Conservation (phyloP, 2,797 vertebrate species). For the Macrochelys suwanniensis region DNA sequence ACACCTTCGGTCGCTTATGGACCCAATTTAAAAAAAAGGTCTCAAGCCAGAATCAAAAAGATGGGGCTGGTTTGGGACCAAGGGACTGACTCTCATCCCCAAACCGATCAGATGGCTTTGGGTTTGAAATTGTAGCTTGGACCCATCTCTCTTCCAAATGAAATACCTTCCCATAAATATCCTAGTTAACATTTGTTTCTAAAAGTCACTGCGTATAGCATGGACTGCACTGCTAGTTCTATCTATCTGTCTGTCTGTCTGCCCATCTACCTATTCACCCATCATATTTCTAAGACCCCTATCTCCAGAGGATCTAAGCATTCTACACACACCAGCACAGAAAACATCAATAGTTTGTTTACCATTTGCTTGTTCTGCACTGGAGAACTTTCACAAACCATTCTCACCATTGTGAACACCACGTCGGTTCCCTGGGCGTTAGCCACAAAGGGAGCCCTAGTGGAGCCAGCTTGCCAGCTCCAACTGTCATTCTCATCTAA, state of each 20-base stretch:
- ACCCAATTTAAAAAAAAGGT: too few relatives aligned
- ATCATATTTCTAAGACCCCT: fast-evolving
- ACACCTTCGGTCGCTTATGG: fast-evolving
- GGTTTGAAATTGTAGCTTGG: fast-evolving
- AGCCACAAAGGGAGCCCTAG: not conserved
- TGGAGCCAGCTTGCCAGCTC: not conserved
- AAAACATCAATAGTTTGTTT: not conserved
- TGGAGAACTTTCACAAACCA: not conserved
- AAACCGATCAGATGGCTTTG: not conserved
- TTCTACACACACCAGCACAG: fast-evolving
- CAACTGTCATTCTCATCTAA: not conserved
- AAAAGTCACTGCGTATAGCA: fast-evolving
- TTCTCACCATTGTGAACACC: not conserved
- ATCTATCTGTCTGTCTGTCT: fast-evolving
- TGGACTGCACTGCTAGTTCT: fast-evolving
- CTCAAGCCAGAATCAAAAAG: fast-evolving
- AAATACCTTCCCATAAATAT: not conserved
- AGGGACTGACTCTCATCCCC: not conserved
- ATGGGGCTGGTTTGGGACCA: not conserved
- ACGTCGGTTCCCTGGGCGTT: fast-evolving
- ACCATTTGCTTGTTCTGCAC: too few relatives aligned
- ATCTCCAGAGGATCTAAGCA: not conserved
- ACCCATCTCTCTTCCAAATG: not conserved
- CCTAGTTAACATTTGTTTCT: not conserved
- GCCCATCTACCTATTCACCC: fast-evolving